Conservation (phyloP, 2,113 vertebrate species). For the Triplophysa siluroides region DNA sequence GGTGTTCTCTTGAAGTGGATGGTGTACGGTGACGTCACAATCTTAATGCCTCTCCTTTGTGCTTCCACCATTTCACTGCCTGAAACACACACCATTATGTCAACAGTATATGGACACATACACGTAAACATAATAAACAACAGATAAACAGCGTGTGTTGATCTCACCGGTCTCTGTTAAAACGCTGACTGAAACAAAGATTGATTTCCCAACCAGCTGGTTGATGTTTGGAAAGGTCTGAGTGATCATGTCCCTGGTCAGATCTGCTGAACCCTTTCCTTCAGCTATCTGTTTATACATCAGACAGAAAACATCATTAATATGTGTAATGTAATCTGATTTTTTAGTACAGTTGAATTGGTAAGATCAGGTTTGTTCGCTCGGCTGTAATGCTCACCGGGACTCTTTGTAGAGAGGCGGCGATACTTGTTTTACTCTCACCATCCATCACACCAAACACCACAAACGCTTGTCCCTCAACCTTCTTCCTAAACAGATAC, state of each 20-base stretch:
- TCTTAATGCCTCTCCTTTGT: conserved; percentile 65
- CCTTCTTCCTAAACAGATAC: conserved; percentile 71
- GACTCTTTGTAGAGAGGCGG: conserved; percentile 68
- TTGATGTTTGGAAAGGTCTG: conserved; percentile 26
- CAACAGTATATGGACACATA: neutral
- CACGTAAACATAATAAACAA: neutral
- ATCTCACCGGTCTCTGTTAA: conserved; percentile 74
- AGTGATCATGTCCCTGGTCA: conserved; percentile 33
- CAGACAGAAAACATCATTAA: neutral
- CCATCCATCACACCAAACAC: conserved; percentile 72
- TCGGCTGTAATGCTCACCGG: conserved; percentile 53
- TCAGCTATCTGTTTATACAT: conserved; percentile 39
- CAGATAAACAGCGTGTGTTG: neutral
- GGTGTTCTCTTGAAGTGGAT: conserved; percentile 75
- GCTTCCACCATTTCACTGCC: conserved; percentile 83
- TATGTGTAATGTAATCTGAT: neutral
- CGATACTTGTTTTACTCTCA: conserved; percentile 63
- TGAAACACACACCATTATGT: conserved; percentile 48
- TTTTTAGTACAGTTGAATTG: too few species aligned
- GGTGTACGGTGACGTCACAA: conserved; percentile 78
- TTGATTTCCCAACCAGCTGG: conserved; percentile 30
- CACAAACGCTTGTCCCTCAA: conserved; percentile 70
- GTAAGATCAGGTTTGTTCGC: neutral
- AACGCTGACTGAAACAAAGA: conserved; percentile 61
- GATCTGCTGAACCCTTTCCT: neutral